These are phyloP conservation scores for Platypus cylindrus DNA, from an alignment of 2,888 invertebrate species.

Conservation along the genomic window DNA sequence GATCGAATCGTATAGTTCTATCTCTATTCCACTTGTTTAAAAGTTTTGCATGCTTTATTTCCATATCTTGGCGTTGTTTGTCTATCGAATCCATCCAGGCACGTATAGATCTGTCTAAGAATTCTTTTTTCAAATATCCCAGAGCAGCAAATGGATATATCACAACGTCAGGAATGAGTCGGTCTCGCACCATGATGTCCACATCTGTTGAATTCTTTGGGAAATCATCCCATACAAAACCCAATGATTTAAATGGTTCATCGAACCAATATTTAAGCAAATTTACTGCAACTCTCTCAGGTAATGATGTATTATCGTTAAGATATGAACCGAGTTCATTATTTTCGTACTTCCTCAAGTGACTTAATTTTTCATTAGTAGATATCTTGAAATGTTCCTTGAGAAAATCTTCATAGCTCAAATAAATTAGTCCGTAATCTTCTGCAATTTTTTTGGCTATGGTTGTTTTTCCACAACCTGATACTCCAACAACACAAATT, in stretches of 20 bases:
- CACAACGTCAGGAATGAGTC: slow-evolving; percentile 43
- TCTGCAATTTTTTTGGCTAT: slow-evolving; percentile 39
- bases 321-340: slow-evolving; percentile 35
- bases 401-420: slow-evolving; percentile 35
- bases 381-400: slow-evolving; percentile 14
- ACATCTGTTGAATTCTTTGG: slow-evolving; percentile 44
- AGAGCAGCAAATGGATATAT: slow-evolving; percentile 37
- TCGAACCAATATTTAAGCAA: slow-evolving; percentile 42
- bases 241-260: slow-evolving; percentile 37
- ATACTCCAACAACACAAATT: slow-evolving; percentile 45
- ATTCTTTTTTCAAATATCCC: slow-evolving; percentile 19
- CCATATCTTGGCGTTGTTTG: slow-evolving; percentile 23
- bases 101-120: slow-evolving; percentile 19
- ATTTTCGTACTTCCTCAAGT: slow-evolving; percentile 11
- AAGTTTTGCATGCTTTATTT: slow-evolving; percentile 16
- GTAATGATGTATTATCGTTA: slow-evolving; percentile 37
- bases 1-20: slow-evolving; percentile 21
- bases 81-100: slow-evolving; percentile 34
- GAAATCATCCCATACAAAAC: slow-evolving; percentile 50
- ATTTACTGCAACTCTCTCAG: slow-evolving; percentile 35
- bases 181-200: slow-evolving; percentile 36
- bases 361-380: slow-evolving; percentile 12
- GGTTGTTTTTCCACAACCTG: slow-evolving; percentile 42
- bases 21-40: slow-evolving; percentile 23
- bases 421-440: slow-evolving; percentile 42